These are phyloP conservation scores for Apantesis nais DNA, from an alignment of 2,888 invertebrate genomes.

Conservation along the genomic window DNA sequence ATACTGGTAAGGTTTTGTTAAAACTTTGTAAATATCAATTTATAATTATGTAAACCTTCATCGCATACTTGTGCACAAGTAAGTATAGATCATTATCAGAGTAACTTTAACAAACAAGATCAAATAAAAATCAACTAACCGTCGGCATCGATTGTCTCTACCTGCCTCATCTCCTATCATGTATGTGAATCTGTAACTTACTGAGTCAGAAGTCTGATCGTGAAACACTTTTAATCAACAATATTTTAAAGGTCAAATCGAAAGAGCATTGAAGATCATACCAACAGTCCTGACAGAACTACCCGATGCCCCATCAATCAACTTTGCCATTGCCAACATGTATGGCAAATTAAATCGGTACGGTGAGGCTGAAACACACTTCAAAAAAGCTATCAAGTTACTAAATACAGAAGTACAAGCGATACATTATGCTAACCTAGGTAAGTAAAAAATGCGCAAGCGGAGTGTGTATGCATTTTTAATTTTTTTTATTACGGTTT, in stretches of 20 bases:
- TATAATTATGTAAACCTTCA: neutral
- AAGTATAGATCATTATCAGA: neutral
- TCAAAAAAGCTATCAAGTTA: slow-evolving; percentile 90
- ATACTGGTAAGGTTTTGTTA: slow-evolving; percentile 79
- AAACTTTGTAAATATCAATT: neutral
- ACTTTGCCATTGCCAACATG: slow-evolving; percentile 95
- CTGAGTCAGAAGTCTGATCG: neutral
- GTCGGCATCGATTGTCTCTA: too few species aligned
- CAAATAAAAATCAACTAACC: neutral
- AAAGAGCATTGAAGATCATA: slow-evolving; percentile 90
- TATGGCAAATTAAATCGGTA: slow-evolving; percentile 93
- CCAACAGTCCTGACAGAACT: slow-evolving; percentile 89
- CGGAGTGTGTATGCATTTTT: too few species aligned
- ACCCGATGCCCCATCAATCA: slow-evolving; percentile 90
- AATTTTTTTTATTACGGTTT: too few species aligned
- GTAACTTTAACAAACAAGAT: neutral
- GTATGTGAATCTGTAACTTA: neutral
- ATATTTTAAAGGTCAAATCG: slow-evolving; percentile 82
- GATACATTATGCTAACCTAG: slow-evolving; percentile 95
- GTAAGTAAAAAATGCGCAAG: slow-evolving; percentile 75
- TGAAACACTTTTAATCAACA: neutral
- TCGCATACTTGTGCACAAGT: neutral
- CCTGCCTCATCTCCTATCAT: neutral
- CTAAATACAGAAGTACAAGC: slow-evolving; percentile 87
- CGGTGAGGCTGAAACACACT: slow-evolving; percentile 92